Evolutionary conservation across 2,888 invertebrate genomes (phyloP), one percentile per base, ranked within the genome.

Genomic region (Lasioglossum oenotherae): DNA sequence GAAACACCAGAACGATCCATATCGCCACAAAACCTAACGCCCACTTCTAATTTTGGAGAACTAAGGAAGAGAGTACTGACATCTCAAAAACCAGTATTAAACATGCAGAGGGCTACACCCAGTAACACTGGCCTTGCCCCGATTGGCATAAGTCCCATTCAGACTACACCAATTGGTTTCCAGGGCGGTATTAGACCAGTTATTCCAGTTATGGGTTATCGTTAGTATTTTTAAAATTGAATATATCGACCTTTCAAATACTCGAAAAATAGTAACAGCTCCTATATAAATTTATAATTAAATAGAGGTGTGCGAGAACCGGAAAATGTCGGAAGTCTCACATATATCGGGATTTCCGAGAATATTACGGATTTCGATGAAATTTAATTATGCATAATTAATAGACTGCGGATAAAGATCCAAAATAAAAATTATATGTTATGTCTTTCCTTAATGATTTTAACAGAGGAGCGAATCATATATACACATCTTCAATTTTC

Each of bases 1-100:
- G 91, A 92, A 78, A 92, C 91, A 46, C 91, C 93, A 72, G 90
- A 90, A 23, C 87, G 90, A 57, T 81, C 88, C 35, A 84, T 81
- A 79, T 92, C 92, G 38, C 92, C 94, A n/a, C 91, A 91, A 81
- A 83, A 85, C 75, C 44, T 86, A 60, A 80, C 87, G 41, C 82
- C 91, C 46, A 79, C 92, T 46, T 87, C 91, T 71, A 89, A 89
- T 69, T 89, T 87, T 75, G 91, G 81, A 27, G 93, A 93, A 75
- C 82, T 95, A 60, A 92, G 95, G 79, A 92, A 92, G 80, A 92
- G 95, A 90, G 90, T 92, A 53, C 81, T 94, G 81, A 84, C 92
- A 44, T 67, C 76, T 84, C 88, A 90, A 80, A 93, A 91, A 85
- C 87, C 91, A 74, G 83, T 86, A 86, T 35, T 83, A 82, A 92